Base-by-base conservation (phyloP, 2,797 vertebrate genomes). In the Sciurus vulgaris region DNA sequence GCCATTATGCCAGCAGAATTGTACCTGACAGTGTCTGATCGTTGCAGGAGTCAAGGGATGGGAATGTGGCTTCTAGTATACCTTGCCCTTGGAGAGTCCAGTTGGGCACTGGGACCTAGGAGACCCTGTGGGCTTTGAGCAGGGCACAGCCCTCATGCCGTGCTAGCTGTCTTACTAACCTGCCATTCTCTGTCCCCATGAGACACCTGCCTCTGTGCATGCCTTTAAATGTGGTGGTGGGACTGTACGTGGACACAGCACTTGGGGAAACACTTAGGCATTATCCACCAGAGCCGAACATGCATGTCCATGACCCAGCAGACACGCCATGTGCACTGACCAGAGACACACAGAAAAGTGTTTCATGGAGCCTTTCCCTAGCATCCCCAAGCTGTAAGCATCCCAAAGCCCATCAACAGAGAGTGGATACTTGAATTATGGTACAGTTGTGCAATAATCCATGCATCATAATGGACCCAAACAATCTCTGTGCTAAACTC, bases 311-410 rank as follows among this genome's bases (percentile, higher is more conserved):
- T 2, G n/a, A 54, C 30, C 35, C 20, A 12, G 74, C 22, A 13
- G 41, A 35, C 3, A 24, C 0, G 1, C 17, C 7, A 5, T 15
- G 14, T 12, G 13, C 33, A 9, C 1, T 51, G 18, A 49, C 33
- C 84, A 51, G 11, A 51, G 65, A 63, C 10, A 9, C 0, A 0
- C 0, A 0, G 4, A 0, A 47, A 33, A 56, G 20, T 8, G 5
- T 49, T 38, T 76, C 77, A 7, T 3, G 22, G 22, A 72, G 7
- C 6, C 38, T 61, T 1, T 35, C 47, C 44, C 0, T 3, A 20
- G n/a, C 35, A 26, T 5, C 74, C 44, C 35, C 47, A 30, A 18
- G 12, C 33, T 28, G 6, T 26, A 38, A 30, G 35, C 30, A 7
- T 1, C 15, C 4, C 1, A 0, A 0, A 22, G 67, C 78, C 77